Evolutionary conservation across 2,113 vertebrate species (phyloP), one percentile per base, ranked within the genome.

Genomic region (Oreotrochilus melanogaster): DNA sequence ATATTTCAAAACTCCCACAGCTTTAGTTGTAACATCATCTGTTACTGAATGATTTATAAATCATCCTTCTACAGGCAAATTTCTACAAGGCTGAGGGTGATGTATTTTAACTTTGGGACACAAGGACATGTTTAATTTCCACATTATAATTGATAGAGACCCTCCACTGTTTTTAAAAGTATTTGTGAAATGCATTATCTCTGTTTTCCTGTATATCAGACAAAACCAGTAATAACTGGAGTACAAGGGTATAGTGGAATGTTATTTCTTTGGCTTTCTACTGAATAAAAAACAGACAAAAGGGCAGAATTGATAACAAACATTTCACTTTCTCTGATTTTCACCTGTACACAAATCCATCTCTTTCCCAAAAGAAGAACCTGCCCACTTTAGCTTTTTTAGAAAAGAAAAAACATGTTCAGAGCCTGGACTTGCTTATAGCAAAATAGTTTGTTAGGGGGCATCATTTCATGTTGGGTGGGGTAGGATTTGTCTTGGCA

Each of bases 31-130:
- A 98, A 98, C 97, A 98, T 98, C 97, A 96, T 98, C 98, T 98
- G 97, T 97, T 98, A 83, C 96, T 98, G 97, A 98, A 98, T 98
- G 97, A 98, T 98, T 98, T 98, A 98, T 98, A 98, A 98, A 96
- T 95, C 94, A 95, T 93, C 57, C 91, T 89, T 97, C 89, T 91
- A 80, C 86, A 95, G 94, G 89, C 79, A 95, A 92, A 93, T 96
- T 97, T 97, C 91, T 95, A 35, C 8, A 17, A 95, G 75, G 71
- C 66, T 86, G 78, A 91, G 83, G 92, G 84, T 94, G 82, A 97
- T 94, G 51, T 72, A 95, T 95, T 96, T 97, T 96, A 97, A 97
- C 92, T 88, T 92, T 84, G 73, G 93, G 93, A 91, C 86, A 86
- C 78, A 97, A 97, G 91, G 94, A 94, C 62, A 64, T 15, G 33